A percentile compares a stretch with the other conserved stretches of the same genome.
These are phyloP conservation scores for Hyles lineata DNA, from an alignment of 2,888 invertebrate species.

Conservation along the genomic window DNA sequence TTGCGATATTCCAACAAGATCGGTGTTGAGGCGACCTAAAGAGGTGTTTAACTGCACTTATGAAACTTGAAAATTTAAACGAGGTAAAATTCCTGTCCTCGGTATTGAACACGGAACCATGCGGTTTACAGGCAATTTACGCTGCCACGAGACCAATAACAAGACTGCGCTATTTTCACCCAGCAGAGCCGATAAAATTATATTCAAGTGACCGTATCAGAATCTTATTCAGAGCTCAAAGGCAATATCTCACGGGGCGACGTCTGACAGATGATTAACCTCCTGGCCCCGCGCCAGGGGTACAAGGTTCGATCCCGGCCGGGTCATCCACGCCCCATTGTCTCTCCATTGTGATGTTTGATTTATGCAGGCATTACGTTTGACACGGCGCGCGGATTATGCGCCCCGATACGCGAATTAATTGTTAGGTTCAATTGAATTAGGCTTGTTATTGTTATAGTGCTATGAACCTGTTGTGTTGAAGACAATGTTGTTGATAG, in stretches of 20 bases:
- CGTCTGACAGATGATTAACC: constrained; percentile 24
- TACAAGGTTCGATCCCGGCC: constrained; percentile 21
- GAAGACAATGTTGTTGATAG: not conserved
- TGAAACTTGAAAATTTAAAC: too few relatives aligned
- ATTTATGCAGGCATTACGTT: constrained; percentile 27
- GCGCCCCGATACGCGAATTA: constrained; percentile 14
- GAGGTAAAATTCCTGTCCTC: too few relatives aligned
- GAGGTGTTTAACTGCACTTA: too few relatives aligned
- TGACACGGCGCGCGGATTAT: constrained; percentile 20
- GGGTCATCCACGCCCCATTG: constrained; percentile 14
- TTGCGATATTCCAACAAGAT: too few relatives aligned
- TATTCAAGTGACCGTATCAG: not conserved
- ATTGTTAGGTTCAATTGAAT: constrained; percentile 28
- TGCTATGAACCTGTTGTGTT: not conserved
- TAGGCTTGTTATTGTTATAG: constrained; percentile 10
- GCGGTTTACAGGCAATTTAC: too few relatives aligned
- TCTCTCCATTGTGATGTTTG: constrained; percentile 25
- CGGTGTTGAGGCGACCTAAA: too few relatives aligned
- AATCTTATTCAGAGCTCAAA: not conserved
- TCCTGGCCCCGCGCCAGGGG: constrained; percentile 27
- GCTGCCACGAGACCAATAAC: too few relatives aligned
- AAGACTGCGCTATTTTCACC: not conserved
- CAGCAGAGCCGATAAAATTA: not conserved
- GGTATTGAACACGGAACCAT: too few relatives aligned
- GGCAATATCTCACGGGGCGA: constrained; percentile 6